Percentiles rank a stretch among this genome's conserved stretches.
Evolutionary conservation across 2,113 vertebrate genomes (phyloP).

Genomic region (Sinocyclocheilus anophthalmus): DNA sequence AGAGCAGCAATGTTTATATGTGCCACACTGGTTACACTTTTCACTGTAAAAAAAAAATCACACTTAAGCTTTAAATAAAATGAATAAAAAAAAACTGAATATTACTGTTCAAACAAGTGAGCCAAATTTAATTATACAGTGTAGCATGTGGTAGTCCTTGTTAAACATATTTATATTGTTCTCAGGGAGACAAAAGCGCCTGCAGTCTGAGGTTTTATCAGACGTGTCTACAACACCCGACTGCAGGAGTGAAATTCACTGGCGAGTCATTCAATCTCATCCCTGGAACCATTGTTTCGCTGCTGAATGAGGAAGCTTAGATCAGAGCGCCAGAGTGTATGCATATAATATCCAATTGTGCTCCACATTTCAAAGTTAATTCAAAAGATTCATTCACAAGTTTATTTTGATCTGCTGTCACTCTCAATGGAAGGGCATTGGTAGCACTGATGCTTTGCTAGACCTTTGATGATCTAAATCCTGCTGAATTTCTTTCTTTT

Average conservation of each 20-base stretch:
- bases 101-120: constrained; percentile 32
- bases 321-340: constrained; percentile 39
- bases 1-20: neutral
- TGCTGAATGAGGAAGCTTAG: constrained; percentile 45
- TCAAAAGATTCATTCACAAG: constrained; percentile 43
- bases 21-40: neutral
- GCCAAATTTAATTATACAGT: constrained; percentile 31
- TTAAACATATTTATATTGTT: constrained; percentile 54
- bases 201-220: constrained; percentile 55
- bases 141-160: constrained; percentile 45
- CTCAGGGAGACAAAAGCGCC: constrained; percentile 49
- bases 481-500: neutral
- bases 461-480: constrained; percentile 17
- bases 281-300: constrained; percentile 51
- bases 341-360: constrained; percentile 45
- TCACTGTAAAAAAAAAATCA: neutral
- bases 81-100: neutral
- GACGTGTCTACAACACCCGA: constrained; percentile 49
- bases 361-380: constrained; percentile 52
- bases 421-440: constrained; percentile 23
- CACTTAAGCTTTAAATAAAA: constrained; percentile 15
- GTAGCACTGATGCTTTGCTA: constrained; percentile 34
- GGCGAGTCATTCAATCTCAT: constrained; percentile 52
- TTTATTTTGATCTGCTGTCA: constrained; percentile 46
- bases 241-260: constrained; percentile 45